phyloP scores from a whole-genome alignment of 2,888 invertebrate genomes.

The Drosophila pseudotakahashii region DNA sequence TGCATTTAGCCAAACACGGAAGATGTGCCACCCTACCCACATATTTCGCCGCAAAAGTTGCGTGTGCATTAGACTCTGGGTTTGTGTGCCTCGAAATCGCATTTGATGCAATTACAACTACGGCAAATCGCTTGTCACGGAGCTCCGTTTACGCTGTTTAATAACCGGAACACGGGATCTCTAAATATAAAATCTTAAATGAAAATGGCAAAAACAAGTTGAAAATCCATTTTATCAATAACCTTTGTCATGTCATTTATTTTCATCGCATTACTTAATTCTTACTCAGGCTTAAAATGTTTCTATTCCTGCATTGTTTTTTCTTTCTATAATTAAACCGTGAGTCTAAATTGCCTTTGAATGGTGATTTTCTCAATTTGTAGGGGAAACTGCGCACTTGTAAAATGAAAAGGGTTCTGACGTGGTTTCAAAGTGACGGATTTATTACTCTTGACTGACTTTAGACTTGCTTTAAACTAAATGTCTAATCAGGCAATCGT shows the following conservation, averaged over 20 bases:
- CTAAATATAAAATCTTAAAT: conserved; percentile 39
- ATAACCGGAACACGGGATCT: conserved; percentile 63
- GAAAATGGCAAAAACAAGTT: conserved; percentile 36
- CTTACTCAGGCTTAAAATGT: neutral
- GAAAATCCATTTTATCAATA: conserved; percentile 2
- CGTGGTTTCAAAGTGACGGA: conserved; percentile 1
- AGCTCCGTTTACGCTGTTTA: conserved; percentile 56
- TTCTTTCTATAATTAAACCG: neutral
- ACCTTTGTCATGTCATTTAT: conserved; percentile 31
- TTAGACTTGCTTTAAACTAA: conserved; percentile 40
- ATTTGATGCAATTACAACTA: conserved; percentile 34
- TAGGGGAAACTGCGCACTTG: conserved; percentile 25
- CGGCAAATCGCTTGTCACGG: conserved; percentile 45
- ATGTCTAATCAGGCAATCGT: conserved; percentile 22
- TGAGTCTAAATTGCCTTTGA: conserved; percentile 6
- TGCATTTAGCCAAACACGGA: conserved; percentile 38
- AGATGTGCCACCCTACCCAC: conserved; percentile 33
- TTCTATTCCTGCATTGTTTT: neutral
- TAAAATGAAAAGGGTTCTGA: conserved; percentile 3
- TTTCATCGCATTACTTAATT: conserved; percentile 12
- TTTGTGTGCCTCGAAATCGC: conserved; percentile 53
- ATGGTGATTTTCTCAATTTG: conserved; percentile 9
- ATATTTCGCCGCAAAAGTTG: conserved; percentile 17
- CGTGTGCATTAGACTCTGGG: conserved; percentile 47
- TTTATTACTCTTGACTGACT: conserved; percentile 59